Percentiles rank a stretch among this genome's conserved stretches.
These are phyloP conservation scores for Bombylius major DNA, from an alignment of 2,888 invertebrate genomes.

Conservation along the genomic window DNA sequence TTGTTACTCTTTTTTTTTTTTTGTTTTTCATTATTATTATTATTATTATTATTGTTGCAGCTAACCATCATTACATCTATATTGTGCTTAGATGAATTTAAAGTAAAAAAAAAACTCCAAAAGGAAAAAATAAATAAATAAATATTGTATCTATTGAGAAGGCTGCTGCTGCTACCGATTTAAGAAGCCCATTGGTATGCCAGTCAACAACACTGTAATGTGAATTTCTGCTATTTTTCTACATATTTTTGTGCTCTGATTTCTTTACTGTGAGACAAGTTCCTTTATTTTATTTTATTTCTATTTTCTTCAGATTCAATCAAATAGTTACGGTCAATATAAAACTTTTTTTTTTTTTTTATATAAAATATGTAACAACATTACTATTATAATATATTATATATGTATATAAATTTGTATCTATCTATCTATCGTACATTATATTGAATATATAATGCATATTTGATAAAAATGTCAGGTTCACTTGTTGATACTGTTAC, in stretches of 20 bases:
- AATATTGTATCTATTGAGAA: too few species aligned
- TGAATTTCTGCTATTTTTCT: neutral
- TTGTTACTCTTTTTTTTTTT: too few species aligned
- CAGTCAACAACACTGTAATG: conserved; percentile 1
- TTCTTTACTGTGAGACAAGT: conserved; percentile 6
- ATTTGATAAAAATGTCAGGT: neutral
- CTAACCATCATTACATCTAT: too few species aligned
- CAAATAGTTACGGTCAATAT: conserved; percentile 7
- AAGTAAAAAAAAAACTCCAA: too few species aligned
- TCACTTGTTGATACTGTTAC: neutral
- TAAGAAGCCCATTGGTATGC: conserved; percentile 3
- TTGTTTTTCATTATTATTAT: too few species aligned
- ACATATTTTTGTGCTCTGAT: conserved; percentile 4
- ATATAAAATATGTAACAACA: too few species aligned
- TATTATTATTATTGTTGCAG: too few species aligned
- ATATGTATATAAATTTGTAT: neutral
- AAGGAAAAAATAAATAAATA: too few species aligned
- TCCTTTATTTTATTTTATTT: neutral
- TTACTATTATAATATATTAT: neutral
- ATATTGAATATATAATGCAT: too few species aligned
- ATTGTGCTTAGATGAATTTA: too few species aligned
- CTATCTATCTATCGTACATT: neutral
- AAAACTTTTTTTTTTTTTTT: too few species aligned
- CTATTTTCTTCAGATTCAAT: conserved; percentile 1
- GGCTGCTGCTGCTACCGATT: neutral